Conservation (phyloP, 1,140 invertebrate species). For the Brachionus asplanchnoidis region DNA sequence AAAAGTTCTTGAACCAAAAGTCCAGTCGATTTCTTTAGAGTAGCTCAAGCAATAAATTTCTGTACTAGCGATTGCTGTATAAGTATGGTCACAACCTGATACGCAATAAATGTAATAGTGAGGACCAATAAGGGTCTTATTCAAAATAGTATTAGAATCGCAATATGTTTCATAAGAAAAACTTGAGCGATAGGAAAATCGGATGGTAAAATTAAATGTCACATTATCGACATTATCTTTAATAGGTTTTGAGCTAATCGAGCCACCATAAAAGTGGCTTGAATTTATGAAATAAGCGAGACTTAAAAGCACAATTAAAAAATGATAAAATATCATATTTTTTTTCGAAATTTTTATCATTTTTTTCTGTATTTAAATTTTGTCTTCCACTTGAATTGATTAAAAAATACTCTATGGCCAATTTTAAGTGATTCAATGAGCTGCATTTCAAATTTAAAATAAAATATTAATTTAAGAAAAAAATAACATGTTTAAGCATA, state of each 20-base stretch:
- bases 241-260: slow-evolving; percentile 12
- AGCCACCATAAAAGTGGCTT: slow-evolving; percentile 33
- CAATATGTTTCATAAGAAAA: neutral
- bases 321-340: neutral
- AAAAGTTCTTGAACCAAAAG: slow-evolving; percentile 13
- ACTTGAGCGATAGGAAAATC: slow-evolving; percentile 2
- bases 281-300: neutral
- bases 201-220: neutral
- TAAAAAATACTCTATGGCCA: neutral
- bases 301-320: neutral
- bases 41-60: neutral
- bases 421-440: no score
- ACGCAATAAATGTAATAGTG: slow-evolving; percentile 3
- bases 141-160: neutral
- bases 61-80: neutral
- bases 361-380: neutral
- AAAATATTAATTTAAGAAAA: no score
- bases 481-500: no score
- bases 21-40: slow-evolving; percentile 13
- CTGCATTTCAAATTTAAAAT: no score
- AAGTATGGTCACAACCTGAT: neutral
- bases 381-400: neutral
- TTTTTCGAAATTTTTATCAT: neutral
- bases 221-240: neutral
- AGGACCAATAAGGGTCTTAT: neutral